phyloP scores from a whole-genome alignment of 2,888 invertebrate genomes.

The Dendrolimus houi region DNA sequence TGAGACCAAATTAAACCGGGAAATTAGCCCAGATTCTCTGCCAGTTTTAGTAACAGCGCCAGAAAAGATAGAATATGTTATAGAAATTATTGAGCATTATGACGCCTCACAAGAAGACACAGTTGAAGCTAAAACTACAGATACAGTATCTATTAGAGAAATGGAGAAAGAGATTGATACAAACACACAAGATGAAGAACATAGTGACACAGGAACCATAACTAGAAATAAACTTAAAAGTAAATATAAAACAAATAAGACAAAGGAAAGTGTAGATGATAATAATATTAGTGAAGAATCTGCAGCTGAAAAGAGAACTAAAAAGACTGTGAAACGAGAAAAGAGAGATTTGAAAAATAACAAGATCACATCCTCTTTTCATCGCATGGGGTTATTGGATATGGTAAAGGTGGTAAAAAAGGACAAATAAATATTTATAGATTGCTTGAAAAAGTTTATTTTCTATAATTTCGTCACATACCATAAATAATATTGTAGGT shows the following conservation, averaged over 20 bases:
- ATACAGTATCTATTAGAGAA: not conserved
- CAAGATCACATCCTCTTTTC: constrained; percentile 33
- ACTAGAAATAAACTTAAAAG: not conserved
- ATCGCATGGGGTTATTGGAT: constrained; percentile 33
- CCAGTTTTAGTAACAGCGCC: not conserved
- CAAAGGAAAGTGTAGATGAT: not conserved
- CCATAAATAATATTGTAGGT: no score
- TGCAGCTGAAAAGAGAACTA: not conserved
- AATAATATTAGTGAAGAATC: not conserved
- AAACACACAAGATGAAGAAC: not conserved
- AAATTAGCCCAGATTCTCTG: not conserved
- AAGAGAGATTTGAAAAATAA: constrained; percentile 26
- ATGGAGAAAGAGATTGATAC: not conserved
- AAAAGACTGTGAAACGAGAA: constrained; percentile 8
- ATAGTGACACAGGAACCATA: no score
- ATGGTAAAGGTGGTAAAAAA: constrained; percentile 20
- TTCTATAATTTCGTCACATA: no score
- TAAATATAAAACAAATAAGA: not conserved
- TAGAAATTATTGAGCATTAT: constrained; percentile 2
- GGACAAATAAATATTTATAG: not conserved
- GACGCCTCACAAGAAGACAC: not conserved
- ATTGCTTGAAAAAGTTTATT: no score
- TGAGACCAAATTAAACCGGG: not conserved
- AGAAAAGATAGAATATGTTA: not conserved
- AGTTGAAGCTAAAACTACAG: no score